These are phyloP conservation scores for Campoletis raptor DNA, from an alignment of 2,888 invertebrate species.

Conservation along the genomic window DNA sequence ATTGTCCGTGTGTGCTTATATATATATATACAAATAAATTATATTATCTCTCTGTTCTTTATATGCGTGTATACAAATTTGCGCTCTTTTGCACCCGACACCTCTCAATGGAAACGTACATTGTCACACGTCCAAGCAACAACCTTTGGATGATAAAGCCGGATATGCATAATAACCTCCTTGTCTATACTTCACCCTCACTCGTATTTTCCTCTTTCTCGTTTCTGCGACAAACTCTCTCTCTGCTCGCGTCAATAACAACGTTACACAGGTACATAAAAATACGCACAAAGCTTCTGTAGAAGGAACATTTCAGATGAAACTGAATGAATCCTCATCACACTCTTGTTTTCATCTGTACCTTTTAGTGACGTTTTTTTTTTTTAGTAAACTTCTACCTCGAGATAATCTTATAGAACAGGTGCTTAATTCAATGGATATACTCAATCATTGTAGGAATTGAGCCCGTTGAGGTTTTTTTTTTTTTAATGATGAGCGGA, in stretches of 20 bases:
- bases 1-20: background rate
- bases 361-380: background rate
- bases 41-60: constrained; percentile 20
- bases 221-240: constrained; percentile 8
- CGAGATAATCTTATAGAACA: background rate
- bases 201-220: background rate
- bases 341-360: background rate
- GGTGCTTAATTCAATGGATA: background rate
- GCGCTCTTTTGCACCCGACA: constrained; percentile 61
- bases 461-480: background rate
- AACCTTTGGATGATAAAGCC: constrained; percentile 68
- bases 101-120: constrained; percentile 68
- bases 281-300: constrained; percentile 17
- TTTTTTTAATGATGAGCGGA: background rate
- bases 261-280: constrained; percentile 10
- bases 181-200: constrained; percentile 2
- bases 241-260: constrained; percentile 12
- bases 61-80: constrained; percentile 12
- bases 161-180: constrained; percentile 74
- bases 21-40: constrained; percentile 19
- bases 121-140: constrained; percentile 67
- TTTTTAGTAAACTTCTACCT: background rate
- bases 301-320: background rate
- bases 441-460: background rate
- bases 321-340: background rate